Conservation (phyloP, 2,888 invertebrate genomes). For the Hecatera dysodea region DNA sequence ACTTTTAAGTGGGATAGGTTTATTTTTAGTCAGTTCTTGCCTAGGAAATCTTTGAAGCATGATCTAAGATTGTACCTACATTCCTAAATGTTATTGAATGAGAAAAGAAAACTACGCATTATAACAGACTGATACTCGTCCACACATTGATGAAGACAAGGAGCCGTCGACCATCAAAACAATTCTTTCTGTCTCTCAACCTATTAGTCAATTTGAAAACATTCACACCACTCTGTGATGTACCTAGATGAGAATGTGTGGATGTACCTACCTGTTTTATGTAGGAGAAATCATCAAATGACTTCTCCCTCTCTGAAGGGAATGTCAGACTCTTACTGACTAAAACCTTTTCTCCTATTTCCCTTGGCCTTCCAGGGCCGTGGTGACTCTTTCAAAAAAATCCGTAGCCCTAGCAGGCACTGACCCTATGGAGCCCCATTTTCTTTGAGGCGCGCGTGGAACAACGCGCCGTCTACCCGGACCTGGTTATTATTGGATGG, state of each 20-base stretch:
- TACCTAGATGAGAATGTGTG: background rate
- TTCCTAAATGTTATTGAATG: slow-evolving; percentile 12
- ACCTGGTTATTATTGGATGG: too few species aligned
- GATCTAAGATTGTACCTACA: slow-evolving; percentile 2
- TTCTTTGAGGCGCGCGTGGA: too few species aligned
- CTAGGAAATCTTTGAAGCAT: slow-evolving; percentile 9
- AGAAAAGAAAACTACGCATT: slow-evolving; percentile 15
- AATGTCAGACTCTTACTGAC: too few species aligned
- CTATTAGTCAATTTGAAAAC: slow-evolving; percentile 21
- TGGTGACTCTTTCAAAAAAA: too few species aligned
- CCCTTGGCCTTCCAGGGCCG: too few species aligned
- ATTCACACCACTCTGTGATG: slow-evolving; percentile 25
- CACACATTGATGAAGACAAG: slow-evolving; percentile 1
- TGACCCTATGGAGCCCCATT: too few species aligned
- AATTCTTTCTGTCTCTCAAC: slow-evolving; percentile 8
- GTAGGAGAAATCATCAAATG: too few species aligned
- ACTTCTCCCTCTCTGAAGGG: too few species aligned
- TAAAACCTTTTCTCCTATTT: too few species aligned
- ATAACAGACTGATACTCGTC: background rate
- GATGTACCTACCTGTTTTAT: background rate
- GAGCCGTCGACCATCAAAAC: slow-evolving; percentile 22
- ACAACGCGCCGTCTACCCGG: too few species aligned
- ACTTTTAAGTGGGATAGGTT: slow-evolving; percentile 1
- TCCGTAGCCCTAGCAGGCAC: too few species aligned
- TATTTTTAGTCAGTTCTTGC: slow-evolving; percentile 15